phyloP scores from a whole-genome alignment of 23 tunicate genomes.

The Styela plicata region DNA sequence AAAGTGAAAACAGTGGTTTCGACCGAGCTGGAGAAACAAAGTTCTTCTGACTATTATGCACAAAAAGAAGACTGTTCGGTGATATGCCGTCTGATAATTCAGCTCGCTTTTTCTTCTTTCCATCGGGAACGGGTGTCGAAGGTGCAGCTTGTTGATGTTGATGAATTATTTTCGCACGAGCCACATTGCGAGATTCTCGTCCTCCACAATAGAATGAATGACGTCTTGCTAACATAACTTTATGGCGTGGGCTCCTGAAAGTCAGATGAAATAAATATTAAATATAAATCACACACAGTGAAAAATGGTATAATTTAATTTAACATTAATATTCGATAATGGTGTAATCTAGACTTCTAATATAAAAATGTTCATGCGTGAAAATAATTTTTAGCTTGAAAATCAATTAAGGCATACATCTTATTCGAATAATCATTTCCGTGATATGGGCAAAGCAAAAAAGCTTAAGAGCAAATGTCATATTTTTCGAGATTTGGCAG shows the following conservation, averaged over 20 bases:
- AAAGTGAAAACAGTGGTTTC: neutral
- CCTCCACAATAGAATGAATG: constrained; percentile 82
- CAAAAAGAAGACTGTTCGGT: neutral
- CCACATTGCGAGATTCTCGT: constrained; percentile 51
- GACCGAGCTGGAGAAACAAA: neutral
- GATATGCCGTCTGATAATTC: neutral
- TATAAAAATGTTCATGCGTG: too few relatives aligned
- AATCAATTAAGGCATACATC: too few relatives aligned
- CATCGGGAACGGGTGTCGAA: constrained; percentile 41
- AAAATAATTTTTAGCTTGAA: too few relatives aligned
- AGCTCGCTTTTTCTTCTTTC: neutral
- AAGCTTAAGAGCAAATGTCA: too few relatives aligned
- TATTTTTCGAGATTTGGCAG: too few relatives aligned
- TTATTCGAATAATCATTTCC: too few relatives aligned
- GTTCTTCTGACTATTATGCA: neutral
- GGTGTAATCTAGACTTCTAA: too few relatives aligned
- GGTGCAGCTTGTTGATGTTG: constrained; percentile 79
- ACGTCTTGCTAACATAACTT: constrained; percentile 67
- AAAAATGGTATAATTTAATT: too few relatives aligned
- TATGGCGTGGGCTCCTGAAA: constrained; percentile 78
- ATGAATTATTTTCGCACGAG: constrained; percentile 67
- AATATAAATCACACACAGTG: too few relatives aligned
- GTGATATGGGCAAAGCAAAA: too few relatives aligned
- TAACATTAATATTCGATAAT: too few relatives aligned
- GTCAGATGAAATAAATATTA: too few relatives aligned